Evolutionary conservation across 2,797 vertebrate genomes (phyloP).

Genomic region (Argyrosomus regius): DNA sequence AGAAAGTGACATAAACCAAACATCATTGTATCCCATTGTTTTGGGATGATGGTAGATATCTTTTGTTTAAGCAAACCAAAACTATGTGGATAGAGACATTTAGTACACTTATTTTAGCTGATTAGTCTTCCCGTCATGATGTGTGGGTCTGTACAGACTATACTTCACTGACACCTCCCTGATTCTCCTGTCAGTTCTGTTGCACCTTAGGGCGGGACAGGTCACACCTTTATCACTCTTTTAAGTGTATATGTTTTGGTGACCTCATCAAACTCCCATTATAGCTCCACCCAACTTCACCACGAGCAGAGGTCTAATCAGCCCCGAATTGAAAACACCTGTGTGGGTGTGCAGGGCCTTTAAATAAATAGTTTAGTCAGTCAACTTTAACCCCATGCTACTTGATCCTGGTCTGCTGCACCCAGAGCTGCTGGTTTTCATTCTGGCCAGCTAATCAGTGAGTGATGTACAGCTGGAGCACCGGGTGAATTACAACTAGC

Average conservation of each 20-base stretch:
- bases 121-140: background rate
- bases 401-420: conserved; percentile 47
- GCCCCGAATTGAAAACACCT: conserved; percentile 45
- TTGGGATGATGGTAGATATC: background rate
- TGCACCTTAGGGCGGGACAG: background rate
- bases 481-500: conserved; percentile 22
- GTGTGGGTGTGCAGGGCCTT: conserved; percentile 25
- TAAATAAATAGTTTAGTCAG: conserved; percentile 40
- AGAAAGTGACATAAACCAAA: background rate
- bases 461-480: conserved; percentile 31
- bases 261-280: conserved; percentile 30
- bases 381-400: conserved; percentile 37
- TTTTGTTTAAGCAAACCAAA: background rate
- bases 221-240: conserved; percentile 9
- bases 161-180: background rate
- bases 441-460: conserved; percentile 47
- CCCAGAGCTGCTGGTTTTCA: conserved; percentile 48
- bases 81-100: background rate
- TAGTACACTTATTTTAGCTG: background rate
- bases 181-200: background rate
- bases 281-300: background rate
- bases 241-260: background rate
- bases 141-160: background rate
- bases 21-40: background rate
- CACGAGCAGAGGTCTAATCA: conserved; percentile 27